These are phyloP conservation scores for Monomorium pharaonis DNA, from an alignment of 1,140 invertebrate species.

Conservation along the genomic window DNA sequence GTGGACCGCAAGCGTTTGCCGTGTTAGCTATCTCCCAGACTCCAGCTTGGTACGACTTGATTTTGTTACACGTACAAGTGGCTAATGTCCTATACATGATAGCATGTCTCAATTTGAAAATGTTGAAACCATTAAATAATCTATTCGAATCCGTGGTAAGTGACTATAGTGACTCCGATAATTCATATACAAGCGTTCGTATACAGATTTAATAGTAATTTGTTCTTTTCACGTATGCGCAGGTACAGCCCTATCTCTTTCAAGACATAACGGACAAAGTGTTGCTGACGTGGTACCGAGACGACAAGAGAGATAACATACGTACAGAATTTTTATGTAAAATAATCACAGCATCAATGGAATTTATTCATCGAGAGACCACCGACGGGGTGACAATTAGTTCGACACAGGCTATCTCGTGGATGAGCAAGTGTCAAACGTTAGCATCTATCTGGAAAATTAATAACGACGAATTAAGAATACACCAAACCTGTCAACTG, in stretches of 20 bases:
- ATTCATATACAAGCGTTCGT: not conserved
- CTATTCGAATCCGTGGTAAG: slow-evolving; percentile 91
- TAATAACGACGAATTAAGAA: slow-evolving; percentile 90
- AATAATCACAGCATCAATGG: slow-evolving; percentile 88
- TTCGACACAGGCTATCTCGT: slow-evolving; percentile 87
- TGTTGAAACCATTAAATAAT: slow-evolving; percentile 89
- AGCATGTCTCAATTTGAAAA: slow-evolving; percentile 91
- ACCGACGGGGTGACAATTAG: slow-evolving; percentile 84
- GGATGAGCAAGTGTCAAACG: slow-evolving; percentile 89
- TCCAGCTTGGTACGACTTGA: slow-evolving; percentile 90
- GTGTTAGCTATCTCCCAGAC: slow-evolving; percentile 92
- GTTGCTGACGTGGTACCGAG: slow-evolving; percentile 81
- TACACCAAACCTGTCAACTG: slow-evolving; percentile 91
- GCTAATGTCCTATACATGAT: slow-evolving; percentile 91
- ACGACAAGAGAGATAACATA: slow-evolving; percentile 84
- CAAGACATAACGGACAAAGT: slow-evolving; percentile 84
- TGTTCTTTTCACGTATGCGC: not conserved
- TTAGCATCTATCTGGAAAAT: slow-evolving; percentile 93
- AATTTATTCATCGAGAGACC: slow-evolving; percentile 86
- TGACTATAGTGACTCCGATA: slow-evolving; percentile 47
- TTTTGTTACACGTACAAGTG: slow-evolving; percentile 92
- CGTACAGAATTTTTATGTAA: slow-evolving; percentile 88
- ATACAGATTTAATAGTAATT: not conserved
- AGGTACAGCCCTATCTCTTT: slow-evolving; percentile 86
- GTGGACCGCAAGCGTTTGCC: slow-evolving; percentile 88